phyloP scores from a whole-genome alignment of 1,140 invertebrate species.

The Drosophila bifasciata region DNA sequence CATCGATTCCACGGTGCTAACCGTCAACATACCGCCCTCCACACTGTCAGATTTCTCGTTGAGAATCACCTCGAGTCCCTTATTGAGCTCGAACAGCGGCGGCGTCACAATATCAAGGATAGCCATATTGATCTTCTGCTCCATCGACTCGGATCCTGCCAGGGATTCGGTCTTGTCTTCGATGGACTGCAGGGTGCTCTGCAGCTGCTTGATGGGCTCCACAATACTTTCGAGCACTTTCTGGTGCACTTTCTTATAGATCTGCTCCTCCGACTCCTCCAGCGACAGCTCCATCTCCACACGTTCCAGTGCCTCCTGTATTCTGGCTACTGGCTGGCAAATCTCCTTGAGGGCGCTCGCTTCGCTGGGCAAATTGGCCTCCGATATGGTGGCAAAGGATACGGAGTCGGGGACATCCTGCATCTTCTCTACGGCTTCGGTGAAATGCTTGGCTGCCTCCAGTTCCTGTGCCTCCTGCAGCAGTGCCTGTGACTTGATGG shows the following conservation, averaged over 20 bases:
- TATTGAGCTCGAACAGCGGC: slow-evolving; percentile 85
- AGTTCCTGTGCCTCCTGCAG: slow-evolving; percentile 85
- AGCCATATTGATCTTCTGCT: slow-evolving; percentile 85
- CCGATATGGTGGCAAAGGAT: slow-evolving; percentile 85
- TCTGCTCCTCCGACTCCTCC: slow-evolving; percentile 80
- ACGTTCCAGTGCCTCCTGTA: slow-evolving; percentile 84
- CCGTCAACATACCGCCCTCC: slow-evolving; percentile 75
- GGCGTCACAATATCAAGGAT: slow-evolving; percentile 85
- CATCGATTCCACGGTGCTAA: slow-evolving; percentile 85
- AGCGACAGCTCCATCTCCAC: slow-evolving; percentile 84
- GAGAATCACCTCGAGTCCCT: slow-evolving; percentile 84
- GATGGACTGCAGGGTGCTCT: slow-evolving; percentile 83
- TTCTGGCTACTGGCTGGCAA: slow-evolving; percentile 80
- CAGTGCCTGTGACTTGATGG: slow-evolving; percentile 85
- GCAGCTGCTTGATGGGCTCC: slow-evolving; percentile 83
- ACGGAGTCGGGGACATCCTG: slow-evolving; percentile 83
- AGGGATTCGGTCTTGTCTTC: slow-evolving; percentile 84
- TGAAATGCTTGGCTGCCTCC: slow-evolving; percentile 83
- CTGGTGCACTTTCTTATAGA: slow-evolving; percentile 81
- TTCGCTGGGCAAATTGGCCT: slow-evolving; percentile 84
- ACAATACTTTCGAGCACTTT: slow-evolving; percentile 84
- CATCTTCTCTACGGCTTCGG: slow-evolving; percentile 83
- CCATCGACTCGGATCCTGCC: slow-evolving; percentile 83
- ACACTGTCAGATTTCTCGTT: slow-evolving; percentile 65
- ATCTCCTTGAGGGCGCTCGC: slow-evolving; percentile 78